phyloP scores from a whole-genome alignment of 2,888 invertebrate species.

The Amblyjoppa proteus region DNA sequence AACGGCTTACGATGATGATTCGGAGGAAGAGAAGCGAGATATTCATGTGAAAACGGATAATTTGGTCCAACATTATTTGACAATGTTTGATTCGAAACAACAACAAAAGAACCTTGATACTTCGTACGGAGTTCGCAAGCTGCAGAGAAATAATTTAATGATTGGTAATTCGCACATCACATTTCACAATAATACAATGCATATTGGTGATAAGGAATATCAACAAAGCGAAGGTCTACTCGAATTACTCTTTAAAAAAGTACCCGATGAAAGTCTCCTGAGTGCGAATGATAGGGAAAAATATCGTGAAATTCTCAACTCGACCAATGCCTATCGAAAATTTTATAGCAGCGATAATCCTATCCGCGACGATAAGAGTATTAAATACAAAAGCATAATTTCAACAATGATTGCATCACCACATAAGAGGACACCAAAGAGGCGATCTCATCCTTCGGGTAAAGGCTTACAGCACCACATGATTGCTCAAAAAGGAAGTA shows the following conservation, averaged over 20 bases:
- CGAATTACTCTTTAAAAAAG: conserved; percentile 59
- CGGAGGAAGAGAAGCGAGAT: too few species aligned
- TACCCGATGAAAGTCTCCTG: conserved; percentile 16
- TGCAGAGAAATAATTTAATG: too few species aligned
- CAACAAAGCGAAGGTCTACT: conserved; percentile 53
- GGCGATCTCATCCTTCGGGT: background rate
- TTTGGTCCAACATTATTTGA: too few species aligned
- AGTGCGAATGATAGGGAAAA: conserved; percentile 39
- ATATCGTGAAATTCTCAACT: conserved; percentile 49
- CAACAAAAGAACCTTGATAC: too few species aligned
- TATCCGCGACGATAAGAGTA: too few species aligned
- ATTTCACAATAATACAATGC: conserved; percentile 42
- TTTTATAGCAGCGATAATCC: conserved; percentile 37
- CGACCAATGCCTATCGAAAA: conserved; percentile 53
- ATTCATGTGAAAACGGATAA: too few species aligned
- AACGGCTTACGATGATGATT: too few species aligned
- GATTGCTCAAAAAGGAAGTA: too few species aligned
- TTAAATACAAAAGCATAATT: conserved; percentile 45
- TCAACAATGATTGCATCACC: background rate
- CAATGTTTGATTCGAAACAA: too few species aligned
- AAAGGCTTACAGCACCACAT: too few species aligned
- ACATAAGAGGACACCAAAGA: background rate
- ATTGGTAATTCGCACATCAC: too few species aligned
- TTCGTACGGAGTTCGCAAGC: too few species aligned
- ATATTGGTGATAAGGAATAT: conserved; percentile 44